Evolutionary conservation across 64 coral and sea anemone genomes (phyloP).

Genomic region (Dendronephthya gigantea): DNA sequence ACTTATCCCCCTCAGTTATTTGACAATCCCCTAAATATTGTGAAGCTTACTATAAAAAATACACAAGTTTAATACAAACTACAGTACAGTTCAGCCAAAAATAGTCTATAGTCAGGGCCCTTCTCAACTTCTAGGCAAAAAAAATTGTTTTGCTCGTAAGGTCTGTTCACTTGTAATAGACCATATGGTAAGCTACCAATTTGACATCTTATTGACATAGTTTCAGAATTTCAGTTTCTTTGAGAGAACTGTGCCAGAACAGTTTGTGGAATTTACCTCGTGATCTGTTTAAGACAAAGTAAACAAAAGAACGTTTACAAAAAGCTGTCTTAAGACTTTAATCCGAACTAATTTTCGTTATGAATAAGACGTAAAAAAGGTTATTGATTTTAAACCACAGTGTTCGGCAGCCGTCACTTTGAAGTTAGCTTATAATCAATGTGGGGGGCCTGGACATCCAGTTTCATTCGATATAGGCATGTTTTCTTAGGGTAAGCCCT

Average conservation of each 20-base stretch:
- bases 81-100: too few relatives aligned
- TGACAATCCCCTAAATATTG: too few relatives aligned
- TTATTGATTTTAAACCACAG: background rate
- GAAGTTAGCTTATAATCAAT: background rate
- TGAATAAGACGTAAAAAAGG: slow-evolving; percentile 20
- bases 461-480: background rate
- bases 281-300: slow-evolving; percentile 21
- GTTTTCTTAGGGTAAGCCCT: slow-evolving; percentile 2
- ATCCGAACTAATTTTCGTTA: slow-evolving; percentile 16
- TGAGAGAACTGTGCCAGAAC: background rate
- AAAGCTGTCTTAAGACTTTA: slow-evolving; percentile 22
- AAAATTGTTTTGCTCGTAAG: too few relatives aligned
- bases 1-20: slow-evolving; percentile 5
- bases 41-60: too few relatives aligned
- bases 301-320: slow-evolving; percentile 21
- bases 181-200: background rate
- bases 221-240: background rate
- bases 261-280: slow-evolving; percentile 17
- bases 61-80: too few relatives aligned
- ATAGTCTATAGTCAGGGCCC: too few relatives aligned
- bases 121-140: too few relatives aligned
- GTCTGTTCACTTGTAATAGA: background rate
- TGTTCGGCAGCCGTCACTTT: background rate
- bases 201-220: background rate
- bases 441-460: slow-evolving; percentile 1